A percentile compares a stretch with the other conserved stretches of the same genome.
phyloP scores from a whole-genome alignment of 2,888 invertebrate species.

The Microplitis manilae region DNA sequence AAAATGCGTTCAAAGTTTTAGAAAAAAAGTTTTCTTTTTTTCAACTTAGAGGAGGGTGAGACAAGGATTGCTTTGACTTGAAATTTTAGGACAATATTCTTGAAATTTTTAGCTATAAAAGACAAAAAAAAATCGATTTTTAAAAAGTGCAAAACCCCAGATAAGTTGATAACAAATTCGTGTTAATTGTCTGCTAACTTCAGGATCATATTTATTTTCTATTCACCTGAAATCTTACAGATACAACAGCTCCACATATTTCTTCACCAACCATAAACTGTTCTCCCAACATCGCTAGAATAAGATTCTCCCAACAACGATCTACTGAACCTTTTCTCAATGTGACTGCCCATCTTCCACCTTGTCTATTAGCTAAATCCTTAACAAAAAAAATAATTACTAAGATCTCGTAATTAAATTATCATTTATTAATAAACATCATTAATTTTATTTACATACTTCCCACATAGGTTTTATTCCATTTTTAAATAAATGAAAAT shows the following conservation, averaged over 20 bases:
- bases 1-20: too few species aligned
- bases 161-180: too few species aligned
- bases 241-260: slow-evolving; percentile 97
- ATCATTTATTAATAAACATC: slow-evolving; percentile 3
- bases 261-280: slow-evolving; percentile 99
- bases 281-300: slow-evolving; percentile 98
- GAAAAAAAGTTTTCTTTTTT: too few species aligned
- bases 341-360: slow-evolving; percentile 98
- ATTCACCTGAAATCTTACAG: slow-evolving; percentile 89
- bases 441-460: slow-evolving; percentile 65
- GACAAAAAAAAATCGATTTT: too few species aligned
- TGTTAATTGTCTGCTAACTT: too few species aligned
- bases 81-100: too few species aligned
- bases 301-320: slow-evolving; percentile 98
- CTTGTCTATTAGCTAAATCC: slow-evolving; percentile 95
- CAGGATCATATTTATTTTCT: not conserved
- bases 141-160: too few species aligned
- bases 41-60: too few species aligned
- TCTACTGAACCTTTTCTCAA: slow-evolving; percentile 95
- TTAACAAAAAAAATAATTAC: slow-evolving; percentile 53
- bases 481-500: slow-evolving; percentile 97
- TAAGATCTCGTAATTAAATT: not conserved
- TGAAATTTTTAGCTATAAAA: too few species aligned
- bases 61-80: too few species aligned
- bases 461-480: slow-evolving; percentile 99